These are phyloP conservation scores for Callinectes sapidus DNA, from an alignment of 2,888 invertebrate genomes.

Conservation along the genomic window DNA sequence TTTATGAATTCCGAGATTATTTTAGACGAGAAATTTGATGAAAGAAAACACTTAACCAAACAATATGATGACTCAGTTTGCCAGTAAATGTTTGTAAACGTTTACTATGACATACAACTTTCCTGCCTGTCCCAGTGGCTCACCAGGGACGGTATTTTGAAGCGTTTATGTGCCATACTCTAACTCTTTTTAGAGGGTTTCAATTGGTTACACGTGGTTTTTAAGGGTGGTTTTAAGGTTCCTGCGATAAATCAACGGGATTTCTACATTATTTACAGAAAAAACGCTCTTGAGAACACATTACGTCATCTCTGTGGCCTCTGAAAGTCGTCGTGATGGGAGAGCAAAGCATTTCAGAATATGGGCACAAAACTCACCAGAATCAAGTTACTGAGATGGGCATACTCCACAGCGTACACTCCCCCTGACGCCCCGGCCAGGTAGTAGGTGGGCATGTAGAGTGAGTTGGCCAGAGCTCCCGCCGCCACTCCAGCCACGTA, in stretches of 20 bases:
- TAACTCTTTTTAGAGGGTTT: too few relatives aligned
- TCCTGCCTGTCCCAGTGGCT: background rate
- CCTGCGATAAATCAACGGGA: too few relatives aligned
- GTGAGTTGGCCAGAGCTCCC: slow-evolving; percentile 84
- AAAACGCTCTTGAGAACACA: too few relatives aligned
- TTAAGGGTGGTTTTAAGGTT: too few relatives aligned
- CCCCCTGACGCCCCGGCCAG: slow-evolving; percentile 94
- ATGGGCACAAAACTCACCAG: slow-evolving; percentile 75
- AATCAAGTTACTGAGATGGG: slow-evolving; percentile 89
- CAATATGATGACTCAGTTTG: background rate
- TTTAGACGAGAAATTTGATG: background rate
- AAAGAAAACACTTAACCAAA: background rate
- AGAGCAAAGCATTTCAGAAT: too few relatives aligned
- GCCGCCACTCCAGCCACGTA: slow-evolving; percentile 86
- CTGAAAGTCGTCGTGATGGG: too few relatives aligned
- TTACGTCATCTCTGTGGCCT: too few relatives aligned
- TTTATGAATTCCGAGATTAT: background rate
- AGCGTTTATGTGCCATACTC: too few relatives aligned
- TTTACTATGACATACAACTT: background rate
- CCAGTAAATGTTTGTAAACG: background rate
- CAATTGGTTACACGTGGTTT: too few relatives aligned
- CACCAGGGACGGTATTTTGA: too few relatives aligned
- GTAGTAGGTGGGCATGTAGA: slow-evolving; percentile 86
- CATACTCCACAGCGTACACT: slow-evolving; percentile 90
- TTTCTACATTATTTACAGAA: too few relatives aligned